Evolutionary conservation across 2,797 vertebrate species (phyloP), one percentile per base, ranked within the genome.

Genomic region (Odontamblyopus rebecca): DNA sequence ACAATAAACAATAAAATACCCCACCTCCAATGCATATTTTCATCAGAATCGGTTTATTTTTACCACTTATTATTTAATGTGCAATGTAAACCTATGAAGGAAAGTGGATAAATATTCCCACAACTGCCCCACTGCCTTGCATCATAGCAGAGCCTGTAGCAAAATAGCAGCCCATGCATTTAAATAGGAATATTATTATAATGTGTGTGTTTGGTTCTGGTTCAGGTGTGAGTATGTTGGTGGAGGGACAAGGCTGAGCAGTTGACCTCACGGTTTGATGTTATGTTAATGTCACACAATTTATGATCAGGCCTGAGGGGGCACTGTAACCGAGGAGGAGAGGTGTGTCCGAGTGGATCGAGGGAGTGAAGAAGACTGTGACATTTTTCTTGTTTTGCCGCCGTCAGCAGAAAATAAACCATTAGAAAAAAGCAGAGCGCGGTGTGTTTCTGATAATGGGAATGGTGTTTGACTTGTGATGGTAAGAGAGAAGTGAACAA

Each of bases 101-200:
- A 81, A 79, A 65, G 9, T 59, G 56, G 29, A 53, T 57, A 70
- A 64, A 56, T 7, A 78, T 86, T 74, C 71, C 27, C 78, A 75
- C 85, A 84, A 88, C 82, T 85, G 85, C 82, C 82, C 83, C 41
- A 13, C 26, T 15, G 59, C 72, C 53, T 44, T 41, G 65, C 79
- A 73, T 70, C 93, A 93, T 90, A 87, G 83, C 61, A 89, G 89
- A 87, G 94, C 93, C 91, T 93, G 91, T 89, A 93, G 93, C 94
- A 95, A 95, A 95, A 95, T 90, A 94, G 91, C 93, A 94, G 93
- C 91, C 94, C 92, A 97, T 97, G 96, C 96, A 97, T 97, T 97
- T 97, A 97, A 97, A 97, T 97, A 95, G 93, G 93, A 95, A 94
- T 96, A 97, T 97, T 97, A 97, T 94, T 96, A 95, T 94, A 95